A percentile compares a stretch with the other conserved stretches of the same genome.
Conservation (phyloP, 2,888 invertebrate species). For the Xanthorhoe designata region DNA sequence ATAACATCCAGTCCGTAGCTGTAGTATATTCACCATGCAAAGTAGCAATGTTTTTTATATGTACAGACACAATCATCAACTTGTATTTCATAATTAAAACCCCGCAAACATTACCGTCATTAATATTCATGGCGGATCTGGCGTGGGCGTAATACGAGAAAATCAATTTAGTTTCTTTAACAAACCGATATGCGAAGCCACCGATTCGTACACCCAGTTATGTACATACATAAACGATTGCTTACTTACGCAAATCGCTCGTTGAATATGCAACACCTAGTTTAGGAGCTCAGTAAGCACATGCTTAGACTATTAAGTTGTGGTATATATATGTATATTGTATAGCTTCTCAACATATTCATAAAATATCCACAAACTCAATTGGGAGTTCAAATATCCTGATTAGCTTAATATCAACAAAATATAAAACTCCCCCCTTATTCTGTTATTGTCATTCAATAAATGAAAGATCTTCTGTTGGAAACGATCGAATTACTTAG, state of each 20-base stretch:
- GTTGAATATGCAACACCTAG: conserved; percentile 84
- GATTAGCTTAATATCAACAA: conserved; percentile 1
- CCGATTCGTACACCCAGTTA: conserved; percentile 59
- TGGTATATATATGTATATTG: conserved; percentile 59
- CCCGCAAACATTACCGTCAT: conserved; percentile 29
- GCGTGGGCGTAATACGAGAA: conserved; percentile 27
- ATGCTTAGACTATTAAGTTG: conserved; percentile 83
- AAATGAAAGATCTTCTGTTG: background rate
- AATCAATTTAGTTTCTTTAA: conserved; percentile 46
- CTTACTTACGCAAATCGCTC: conserved; percentile 84
- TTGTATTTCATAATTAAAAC: conserved; percentile 33
- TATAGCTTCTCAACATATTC: conserved; percentile 58
- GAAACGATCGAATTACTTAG: background rate
- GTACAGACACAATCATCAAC: conserved; percentile 14
- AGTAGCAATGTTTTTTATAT: background rate
- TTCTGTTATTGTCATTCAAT: background rate
- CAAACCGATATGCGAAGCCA: conserved; percentile 49
- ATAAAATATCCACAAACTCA: background rate
- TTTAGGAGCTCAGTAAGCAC: conserved; percentile 81
- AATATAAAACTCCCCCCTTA: background rate
- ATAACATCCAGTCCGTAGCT: background rate
- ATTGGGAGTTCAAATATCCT: conserved; percentile 1
- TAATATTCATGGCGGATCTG: conserved; percentile 33
- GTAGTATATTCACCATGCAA: conserved; percentile 4
- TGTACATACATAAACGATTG: conserved; percentile 76